These are phyloP conservation scores for Sebastiscus albofasciatus DNA, from an alignment of 2,797 vertebrate species.

Conservation along the genomic window DNA sequence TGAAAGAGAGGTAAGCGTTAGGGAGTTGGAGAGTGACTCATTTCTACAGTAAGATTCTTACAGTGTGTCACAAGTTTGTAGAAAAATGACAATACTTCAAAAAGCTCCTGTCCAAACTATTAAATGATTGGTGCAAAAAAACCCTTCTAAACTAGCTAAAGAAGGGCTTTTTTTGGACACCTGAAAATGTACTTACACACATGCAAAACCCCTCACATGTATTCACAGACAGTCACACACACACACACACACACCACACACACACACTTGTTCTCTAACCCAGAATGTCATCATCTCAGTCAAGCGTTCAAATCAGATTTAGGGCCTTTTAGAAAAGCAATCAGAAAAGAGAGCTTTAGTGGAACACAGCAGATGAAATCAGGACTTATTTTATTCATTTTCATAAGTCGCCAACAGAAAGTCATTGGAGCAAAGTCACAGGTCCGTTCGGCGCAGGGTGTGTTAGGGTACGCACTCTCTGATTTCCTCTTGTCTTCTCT, in stretches of 20 bases:
- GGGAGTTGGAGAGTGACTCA: conserved; percentile 1
- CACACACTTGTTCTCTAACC: conserved; percentile 9
- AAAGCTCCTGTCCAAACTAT: conserved; percentile 2
- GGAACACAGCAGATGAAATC: conserved; percentile 53
- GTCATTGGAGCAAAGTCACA: conserved; percentile 46
- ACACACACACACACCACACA: conserved; percentile 4
- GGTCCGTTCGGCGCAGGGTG: not conserved
- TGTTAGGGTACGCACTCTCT: not conserved
- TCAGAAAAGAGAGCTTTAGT: conserved; percentile 54
- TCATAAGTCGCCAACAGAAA: conserved; percentile 29
- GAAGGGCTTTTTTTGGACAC: not conserved
- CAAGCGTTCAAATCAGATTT: conserved; percentile 65
- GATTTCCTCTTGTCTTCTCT: conserved; percentile 5
- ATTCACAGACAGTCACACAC: not conserved
- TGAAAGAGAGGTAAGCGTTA: not conserved
- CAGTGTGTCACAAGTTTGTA: not conserved
- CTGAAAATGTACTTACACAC: not conserved
- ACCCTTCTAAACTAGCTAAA: not conserved
- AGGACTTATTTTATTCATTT: conserved; percentile 58
- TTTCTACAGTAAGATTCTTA: not conserved
- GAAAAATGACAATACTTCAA: not conserved
- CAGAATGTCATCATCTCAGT: conserved; percentile 57
- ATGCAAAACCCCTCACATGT: not conserved
- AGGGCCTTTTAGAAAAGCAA: conserved; percentile 57
- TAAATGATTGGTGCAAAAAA: conserved; percentile 3